Base-by-base conservation (phyloP, 2,797 vertebrate species). In the Helarctos malayanus region DNA sequence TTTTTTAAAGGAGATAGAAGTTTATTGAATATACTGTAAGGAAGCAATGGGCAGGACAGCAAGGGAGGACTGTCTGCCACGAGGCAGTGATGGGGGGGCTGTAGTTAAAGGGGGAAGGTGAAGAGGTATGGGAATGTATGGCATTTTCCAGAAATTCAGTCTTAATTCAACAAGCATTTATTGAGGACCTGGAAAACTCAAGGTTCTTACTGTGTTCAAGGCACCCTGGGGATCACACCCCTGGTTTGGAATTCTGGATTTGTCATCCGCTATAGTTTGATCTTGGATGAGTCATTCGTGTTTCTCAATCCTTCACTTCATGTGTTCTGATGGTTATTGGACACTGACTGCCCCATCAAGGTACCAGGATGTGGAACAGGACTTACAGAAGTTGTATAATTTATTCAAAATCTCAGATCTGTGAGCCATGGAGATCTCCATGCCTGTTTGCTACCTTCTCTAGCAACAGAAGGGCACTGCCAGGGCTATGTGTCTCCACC, bases 401-500 rank as follows among this genome's bases (percentile, higher is more conserved):
- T 88, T 54, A 29, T 41, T 38, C 52, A 85, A 18, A 71, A 27
- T 81, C 25, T n/a, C 41, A 14, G 6, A 47, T 45, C 18, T 38
- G n/a, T 29, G 54, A 69, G 38, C 2, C 14, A 0, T 57, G 29
- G 54, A 65, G 52, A 54, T 91, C 16, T 94, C 54, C 41, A 15
- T 0, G 0, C 18, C n/a, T 38, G 27, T 5, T 1, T 16, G 29
- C 27, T 19, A 18, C 32, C 9, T 52, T 19, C 16, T 80, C 41
- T n/a, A 0, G 84, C 27, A 76, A 65, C 47, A 27, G 57, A 81
- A 59, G 68, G 1, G 0, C 32, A 27, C 27, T 1, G 3, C 21
- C 52, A n/a, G 68, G 47, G 6, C 27, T 3, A 1, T 4, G 3
- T 18, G 35, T 93, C 49, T 54, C 35, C 23, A 29, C 47, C 35